Conservation (phyloP, 2,113 vertebrate species). For the Psittacara wagleri region DNA sequence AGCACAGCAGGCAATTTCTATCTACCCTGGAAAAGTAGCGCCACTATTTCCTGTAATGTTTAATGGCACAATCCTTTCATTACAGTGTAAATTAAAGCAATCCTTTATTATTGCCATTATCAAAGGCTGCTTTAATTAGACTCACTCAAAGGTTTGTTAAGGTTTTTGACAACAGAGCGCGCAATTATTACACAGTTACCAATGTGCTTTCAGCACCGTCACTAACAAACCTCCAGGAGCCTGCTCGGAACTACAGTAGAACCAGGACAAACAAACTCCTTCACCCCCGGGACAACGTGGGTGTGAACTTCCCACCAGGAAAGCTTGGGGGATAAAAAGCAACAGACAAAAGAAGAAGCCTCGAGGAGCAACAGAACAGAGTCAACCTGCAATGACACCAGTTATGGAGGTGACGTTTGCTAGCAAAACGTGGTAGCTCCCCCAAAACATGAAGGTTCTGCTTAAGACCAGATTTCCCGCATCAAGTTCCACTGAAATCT, state of each 20-base stretch:
- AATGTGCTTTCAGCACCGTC: not conserved
- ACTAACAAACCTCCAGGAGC: not conserved
- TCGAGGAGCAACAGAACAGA: not conserved
- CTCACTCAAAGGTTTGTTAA: slow-evolving; percentile 18
- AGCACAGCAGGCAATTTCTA: not conserved
- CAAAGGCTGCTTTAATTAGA: slow-evolving; percentile 43
- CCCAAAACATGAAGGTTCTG: not conserved
- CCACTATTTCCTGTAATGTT: slow-evolving; percentile 26
- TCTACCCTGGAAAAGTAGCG: not conserved
- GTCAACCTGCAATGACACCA: not conserved
- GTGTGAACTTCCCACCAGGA: not conserved
- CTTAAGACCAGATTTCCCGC: not conserved
- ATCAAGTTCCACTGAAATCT: not conserved
- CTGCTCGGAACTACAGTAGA: not conserved
- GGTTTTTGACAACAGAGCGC: slow-evolving; percentile 23
- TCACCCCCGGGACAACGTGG: not conserved
- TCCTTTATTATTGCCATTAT: slow-evolving; percentile 54
- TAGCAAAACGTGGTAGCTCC: not conserved
- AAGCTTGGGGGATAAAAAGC: not conserved
- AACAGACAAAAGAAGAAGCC: not conserved
- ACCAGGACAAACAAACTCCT: not conserved
- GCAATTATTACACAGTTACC: not conserved
- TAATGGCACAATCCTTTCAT: slow-evolving; percentile 17
- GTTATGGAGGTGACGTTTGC: not conserved
- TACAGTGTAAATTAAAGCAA: slow-evolving; percentile 57